Evolutionary conservation across 2,113 vertebrate species (phyloP), one percentile per base, ranked within the genome.

Genomic region (Uria aalge): DNA sequence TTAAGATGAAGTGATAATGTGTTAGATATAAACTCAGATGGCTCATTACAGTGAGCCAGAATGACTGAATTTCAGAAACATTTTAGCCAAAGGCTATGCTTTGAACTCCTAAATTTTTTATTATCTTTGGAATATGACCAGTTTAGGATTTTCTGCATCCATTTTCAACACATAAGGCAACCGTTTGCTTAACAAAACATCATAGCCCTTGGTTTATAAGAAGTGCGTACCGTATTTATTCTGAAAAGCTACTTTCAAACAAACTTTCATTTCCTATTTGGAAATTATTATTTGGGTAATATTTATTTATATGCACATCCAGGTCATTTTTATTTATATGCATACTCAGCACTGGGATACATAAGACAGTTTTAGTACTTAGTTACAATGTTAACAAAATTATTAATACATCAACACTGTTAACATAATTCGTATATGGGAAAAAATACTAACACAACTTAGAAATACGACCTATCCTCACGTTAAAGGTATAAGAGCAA

Each of bases 81-180:
- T 90, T 95, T 94, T 63, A 92, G 96, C 85, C 74, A 85, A 80
- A 90, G 92, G 95, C 85, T 95, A 95, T 8, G 75, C 63, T 97
- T 89, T 79, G 78, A 92, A 95, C 45, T 92, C 43, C 87, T 68
- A 68, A 55, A 67, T 90, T 71, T 75, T 85, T 67, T 72, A 89
- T 96, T 94, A 88, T 81, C 71, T 94, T 92, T 96, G 62, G 94
- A 96, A 92, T 80, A 90, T 13, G 6, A 94, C 41, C 64, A 82
- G 73, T 84, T 90, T 29, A 85, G 36, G 20, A 91, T 91, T 98
- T 93, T 96, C 77, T 96, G 40, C 80, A 85, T 68, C 72, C 41
- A 63, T 76, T 89, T 94, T 79, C 85, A 94, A 89, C 87, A 96
- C 38, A 24, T 6, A 90, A 90, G 19, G 64, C 87, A 97, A 90